These are phyloP conservation scores for Patagioenas fasciata DNA, from an alignment of 2,113 vertebrate species.

Conservation along the genomic window DNA sequence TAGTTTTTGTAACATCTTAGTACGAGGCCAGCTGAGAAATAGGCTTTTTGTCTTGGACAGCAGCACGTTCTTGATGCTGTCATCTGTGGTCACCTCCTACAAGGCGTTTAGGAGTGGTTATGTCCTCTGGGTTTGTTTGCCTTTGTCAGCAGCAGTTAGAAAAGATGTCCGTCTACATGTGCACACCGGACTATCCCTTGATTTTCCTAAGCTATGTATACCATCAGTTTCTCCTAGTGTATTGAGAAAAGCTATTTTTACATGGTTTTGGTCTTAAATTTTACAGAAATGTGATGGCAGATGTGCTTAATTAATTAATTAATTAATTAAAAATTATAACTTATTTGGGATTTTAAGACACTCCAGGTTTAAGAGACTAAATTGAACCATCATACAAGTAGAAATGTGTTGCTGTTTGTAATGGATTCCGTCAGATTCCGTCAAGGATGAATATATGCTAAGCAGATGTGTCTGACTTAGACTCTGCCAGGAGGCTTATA, in stretches of 20 bases:
- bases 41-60: neutral
- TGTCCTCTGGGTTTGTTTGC: neutral
- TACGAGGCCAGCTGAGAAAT: neutral
- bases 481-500: neutral
- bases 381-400: neutral
- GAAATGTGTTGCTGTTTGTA: neutral
- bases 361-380: neutral
- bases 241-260: neutral
- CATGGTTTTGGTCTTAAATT: neutral
- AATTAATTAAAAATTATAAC: neutral
- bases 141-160: neutral
- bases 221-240: neutral
- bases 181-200: neutral
- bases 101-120: neutral
- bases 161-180: neutral
- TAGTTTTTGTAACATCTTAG: neutral
- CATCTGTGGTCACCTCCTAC: neutral
- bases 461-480: neutral
- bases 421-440: neutral
- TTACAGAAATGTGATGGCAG: neutral
- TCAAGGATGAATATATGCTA: neutral
- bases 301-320: neutral
- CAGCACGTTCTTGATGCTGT: neutral
- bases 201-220: neutral
- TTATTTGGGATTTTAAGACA: neutral